phyloP scores from a whole-genome alignment of 2,888 invertebrate species.

The Prosapia bicincta region DNA sequence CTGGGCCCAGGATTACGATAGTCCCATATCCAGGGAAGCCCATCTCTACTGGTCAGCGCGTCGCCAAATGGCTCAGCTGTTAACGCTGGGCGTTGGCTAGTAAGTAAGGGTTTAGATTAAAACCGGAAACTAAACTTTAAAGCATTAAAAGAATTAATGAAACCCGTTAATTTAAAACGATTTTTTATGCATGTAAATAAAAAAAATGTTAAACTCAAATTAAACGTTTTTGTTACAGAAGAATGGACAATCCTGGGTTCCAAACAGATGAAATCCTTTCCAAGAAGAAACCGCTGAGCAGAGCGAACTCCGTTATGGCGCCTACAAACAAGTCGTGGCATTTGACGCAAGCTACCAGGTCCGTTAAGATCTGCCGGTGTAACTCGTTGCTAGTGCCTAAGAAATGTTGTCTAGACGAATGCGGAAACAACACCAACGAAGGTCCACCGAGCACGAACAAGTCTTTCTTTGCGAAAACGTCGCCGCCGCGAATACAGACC shows the following conservation, averaged over 20 bases:
- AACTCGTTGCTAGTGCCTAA: slow-evolving; percentile 12
- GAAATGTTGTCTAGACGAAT: slow-evolving; percentile 1
- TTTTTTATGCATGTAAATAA: no score
- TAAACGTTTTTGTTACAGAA: not conserved
- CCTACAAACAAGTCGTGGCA: slow-evolving; percentile 22
- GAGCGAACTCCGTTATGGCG: slow-evolving; percentile 13
- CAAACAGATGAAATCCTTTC: not conserved
- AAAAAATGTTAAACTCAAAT: no score
- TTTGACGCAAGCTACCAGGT: slow-evolving; percentile 4
- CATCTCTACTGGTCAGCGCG: no score
- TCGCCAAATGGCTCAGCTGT: no score
- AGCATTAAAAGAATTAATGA: no score
- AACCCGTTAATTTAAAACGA: no score
- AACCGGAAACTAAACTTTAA: no score
- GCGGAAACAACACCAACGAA: not conserved
- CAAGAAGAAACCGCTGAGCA: slow-evolving; percentile 4
- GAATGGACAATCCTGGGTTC: slow-evolving; percentile 18
- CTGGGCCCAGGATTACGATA: no score
- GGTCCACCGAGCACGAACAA: not conserved
- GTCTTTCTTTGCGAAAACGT: slow-evolving; percentile 13
- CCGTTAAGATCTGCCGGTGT: slow-evolving; percentile 13
- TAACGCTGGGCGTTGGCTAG: no score
- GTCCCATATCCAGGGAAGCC: no score
- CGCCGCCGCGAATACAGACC: slow-evolving; percentile 3
- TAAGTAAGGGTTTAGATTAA: no score